Conservation (phyloP, 2,888 invertebrate species). For the Eubasilissa splendida region DNA sequence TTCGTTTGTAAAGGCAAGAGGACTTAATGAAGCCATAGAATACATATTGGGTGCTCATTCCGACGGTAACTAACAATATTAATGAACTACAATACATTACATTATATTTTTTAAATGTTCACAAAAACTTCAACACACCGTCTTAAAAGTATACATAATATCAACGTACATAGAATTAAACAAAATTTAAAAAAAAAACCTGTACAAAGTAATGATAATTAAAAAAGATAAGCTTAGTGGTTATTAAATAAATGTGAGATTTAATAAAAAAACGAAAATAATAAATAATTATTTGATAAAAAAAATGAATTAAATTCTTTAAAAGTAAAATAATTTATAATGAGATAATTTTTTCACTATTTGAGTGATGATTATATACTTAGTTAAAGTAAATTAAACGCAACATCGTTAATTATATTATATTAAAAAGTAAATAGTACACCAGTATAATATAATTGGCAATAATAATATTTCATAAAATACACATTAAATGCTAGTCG, state of each 20-base stretch:
- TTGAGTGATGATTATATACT: neutral
- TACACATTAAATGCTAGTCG: no score
- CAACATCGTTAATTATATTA: no score
- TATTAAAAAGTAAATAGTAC: no score
- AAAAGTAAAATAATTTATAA: constrained; percentile 3
- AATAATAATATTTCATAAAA: no score
- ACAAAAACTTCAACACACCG: neutral
- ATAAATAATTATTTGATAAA: constrained; percentile 9
- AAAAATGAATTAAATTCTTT: neutral
- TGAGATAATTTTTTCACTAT: neutral
- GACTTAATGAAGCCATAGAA: neutral
- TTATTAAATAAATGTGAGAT: neutral
- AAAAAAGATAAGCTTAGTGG: neutral
- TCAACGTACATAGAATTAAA: constrained; percentile 9
- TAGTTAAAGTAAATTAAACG: neutral
- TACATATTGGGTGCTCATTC: neutral
- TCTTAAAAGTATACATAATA: constrained; percentile 2
- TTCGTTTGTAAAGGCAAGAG: no score
- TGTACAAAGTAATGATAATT: constrained; percentile 13
- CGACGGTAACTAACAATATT: constrained; percentile 11
- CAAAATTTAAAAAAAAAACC: neutral
- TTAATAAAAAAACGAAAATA: constrained; percentile 22
- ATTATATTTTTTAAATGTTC: no score
- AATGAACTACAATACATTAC: constrained; percentile 1
- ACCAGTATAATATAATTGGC: no score